Evolutionary conservation across 2,888 invertebrate species (phyloP).

Genomic region (Drosophila melanosoma): DNA sequence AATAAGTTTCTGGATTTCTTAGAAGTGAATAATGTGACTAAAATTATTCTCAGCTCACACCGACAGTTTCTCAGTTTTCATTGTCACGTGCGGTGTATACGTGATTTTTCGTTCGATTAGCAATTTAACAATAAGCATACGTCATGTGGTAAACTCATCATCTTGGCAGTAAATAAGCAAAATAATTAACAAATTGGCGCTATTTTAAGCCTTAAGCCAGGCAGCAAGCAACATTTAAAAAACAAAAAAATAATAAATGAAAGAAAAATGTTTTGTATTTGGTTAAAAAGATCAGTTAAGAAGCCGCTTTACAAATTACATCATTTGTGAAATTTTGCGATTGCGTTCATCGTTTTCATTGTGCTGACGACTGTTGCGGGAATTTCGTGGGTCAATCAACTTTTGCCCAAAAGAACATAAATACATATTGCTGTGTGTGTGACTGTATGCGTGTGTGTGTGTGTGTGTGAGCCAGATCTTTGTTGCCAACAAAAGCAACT

Average conservation of each 20-base stretch:
- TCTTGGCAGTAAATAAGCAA: slow-evolving; percentile 5
- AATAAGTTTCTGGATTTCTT: slow-evolving; percentile 36
- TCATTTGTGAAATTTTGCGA: slow-evolving; percentile 71
- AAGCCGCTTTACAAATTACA: slow-evolving; percentile 59
- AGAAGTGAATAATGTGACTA: slow-evolving; percentile 50
- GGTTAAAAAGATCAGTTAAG: slow-evolving; percentile 15
- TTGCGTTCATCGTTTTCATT: slow-evolving; percentile 57
- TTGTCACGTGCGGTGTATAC: slow-evolving; percentile 74
- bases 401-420: slow-evolving; percentile 66
- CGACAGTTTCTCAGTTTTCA: slow-evolving; percentile 31
- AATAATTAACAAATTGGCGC: slow-evolving; percentile 5
- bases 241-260: background rate
- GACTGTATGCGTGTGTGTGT: slow-evolving; percentile 22
- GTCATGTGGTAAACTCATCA: slow-evolving; percentile 61
- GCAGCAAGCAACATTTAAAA: slow-evolving; percentile 12
- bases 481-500: slow-evolving; percentile 71
- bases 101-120: slow-evolving; percentile 59
- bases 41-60: slow-evolving; percentile 34
- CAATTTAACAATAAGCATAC: slow-evolving; percentile 62
- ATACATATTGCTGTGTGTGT: slow-evolving; percentile 25
- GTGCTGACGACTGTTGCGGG: slow-evolving; percentile 31
- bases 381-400: slow-evolving; percentile 74
- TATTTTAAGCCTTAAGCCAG: background rate
- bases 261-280: background rate
- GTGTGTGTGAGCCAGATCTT: slow-evolving; percentile 66